Percentiles rank a stretch among this genome's conserved stretches.
phyloP scores from a whole-genome alignment of 2,113 vertebrate species.

The Pelvicachromis taeniatus region DNA sequence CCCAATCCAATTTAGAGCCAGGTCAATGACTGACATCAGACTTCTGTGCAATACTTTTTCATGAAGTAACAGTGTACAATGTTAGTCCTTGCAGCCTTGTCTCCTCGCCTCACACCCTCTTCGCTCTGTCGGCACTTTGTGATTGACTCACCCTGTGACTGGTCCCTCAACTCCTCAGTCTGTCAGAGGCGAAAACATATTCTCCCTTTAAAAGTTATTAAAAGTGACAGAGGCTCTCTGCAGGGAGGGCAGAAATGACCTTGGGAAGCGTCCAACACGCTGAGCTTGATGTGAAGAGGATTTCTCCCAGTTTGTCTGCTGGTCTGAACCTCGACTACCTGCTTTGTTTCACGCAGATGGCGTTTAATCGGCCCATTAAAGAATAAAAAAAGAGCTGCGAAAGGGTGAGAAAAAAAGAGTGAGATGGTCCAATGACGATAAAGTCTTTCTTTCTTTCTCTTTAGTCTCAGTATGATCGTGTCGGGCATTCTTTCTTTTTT shows the following conservation, averaged over 20 bases:
- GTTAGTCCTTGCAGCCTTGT: constrained; percentile 1
- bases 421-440: neutral
- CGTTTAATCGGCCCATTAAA: constrained; percentile 30
- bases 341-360: constrained; percentile 14
- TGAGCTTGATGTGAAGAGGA: constrained; percentile 4
- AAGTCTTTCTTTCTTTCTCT: neutral
- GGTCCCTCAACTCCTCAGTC: constrained; percentile 27
- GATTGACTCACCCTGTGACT: constrained; percentile 39
- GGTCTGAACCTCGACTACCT: neutral
- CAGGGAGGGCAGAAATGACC: constrained; percentile 49
- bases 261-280: constrained; percentile 28
- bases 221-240: constrained; percentile 57
- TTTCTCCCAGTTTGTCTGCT: constrained; percentile 1
- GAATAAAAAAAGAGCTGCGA: neutral
- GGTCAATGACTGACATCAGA: neutral
- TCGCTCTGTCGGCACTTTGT: constrained; percentile 32
- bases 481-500: neutral
- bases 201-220: constrained; percentile 56
- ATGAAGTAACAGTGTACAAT: neutral
- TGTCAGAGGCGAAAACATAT: constrained; percentile 44
- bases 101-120: constrained; percentile 42
- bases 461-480: neutral
- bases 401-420: neutral
- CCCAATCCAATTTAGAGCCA: neutral
- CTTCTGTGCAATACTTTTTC: neutral